A percentile compares a stretch with the other conserved stretches of the same genome.
These are phyloP conservation scores for Crax fasciolata DNA, from an alignment of 2,797 vertebrate genomes.

Conservation along the genomic window DNA sequence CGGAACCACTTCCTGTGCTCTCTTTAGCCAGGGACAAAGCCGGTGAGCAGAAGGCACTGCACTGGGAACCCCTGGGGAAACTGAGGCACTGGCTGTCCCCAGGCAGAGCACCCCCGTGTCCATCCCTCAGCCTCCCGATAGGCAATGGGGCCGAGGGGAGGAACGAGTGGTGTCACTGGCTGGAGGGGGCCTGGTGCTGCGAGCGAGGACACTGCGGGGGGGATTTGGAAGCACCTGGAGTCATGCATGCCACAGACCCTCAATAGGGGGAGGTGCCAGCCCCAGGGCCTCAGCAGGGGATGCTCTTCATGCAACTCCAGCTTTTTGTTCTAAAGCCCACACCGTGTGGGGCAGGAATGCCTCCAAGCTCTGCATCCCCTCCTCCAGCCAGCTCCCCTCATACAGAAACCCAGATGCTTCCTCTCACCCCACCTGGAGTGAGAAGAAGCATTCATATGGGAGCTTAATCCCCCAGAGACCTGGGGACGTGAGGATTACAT, in stretches of 20 bases:
- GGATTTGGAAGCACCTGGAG: slow-evolving; percentile 41
- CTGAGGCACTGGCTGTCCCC: not conserved
- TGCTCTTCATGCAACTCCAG: not conserved
- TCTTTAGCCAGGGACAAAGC: not conserved
- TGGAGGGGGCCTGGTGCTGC: not conserved
- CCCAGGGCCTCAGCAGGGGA: slow-evolving; percentile 68
- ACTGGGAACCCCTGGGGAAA: not conserved
- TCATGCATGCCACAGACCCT: slow-evolving; percentile 63
- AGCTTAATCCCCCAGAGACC: slow-evolving; percentile 46
- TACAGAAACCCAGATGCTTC: slow-evolving; percentile 15
- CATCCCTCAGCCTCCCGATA: not conserved
- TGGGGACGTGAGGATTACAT: not conserved
- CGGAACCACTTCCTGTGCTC: not conserved
- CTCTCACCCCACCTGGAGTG: not conserved
- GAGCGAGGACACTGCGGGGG: not conserved
- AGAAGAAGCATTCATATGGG: slow-evolving; percentile 57
- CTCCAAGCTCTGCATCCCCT: not conserved
- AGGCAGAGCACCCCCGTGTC: not conserved
- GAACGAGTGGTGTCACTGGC: not conserved
- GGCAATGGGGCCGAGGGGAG: not conserved
- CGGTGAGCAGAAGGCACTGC: not conserved
- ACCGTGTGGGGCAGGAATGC: not conserved
- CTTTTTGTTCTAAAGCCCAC: slow-evolving; percentile 67
- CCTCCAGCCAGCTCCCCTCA: not conserved
- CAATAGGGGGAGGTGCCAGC: slow-evolving; percentile 29